Conservation (phyloP, 2,888 invertebrate species). For the Pelosia muscerda region DNA sequence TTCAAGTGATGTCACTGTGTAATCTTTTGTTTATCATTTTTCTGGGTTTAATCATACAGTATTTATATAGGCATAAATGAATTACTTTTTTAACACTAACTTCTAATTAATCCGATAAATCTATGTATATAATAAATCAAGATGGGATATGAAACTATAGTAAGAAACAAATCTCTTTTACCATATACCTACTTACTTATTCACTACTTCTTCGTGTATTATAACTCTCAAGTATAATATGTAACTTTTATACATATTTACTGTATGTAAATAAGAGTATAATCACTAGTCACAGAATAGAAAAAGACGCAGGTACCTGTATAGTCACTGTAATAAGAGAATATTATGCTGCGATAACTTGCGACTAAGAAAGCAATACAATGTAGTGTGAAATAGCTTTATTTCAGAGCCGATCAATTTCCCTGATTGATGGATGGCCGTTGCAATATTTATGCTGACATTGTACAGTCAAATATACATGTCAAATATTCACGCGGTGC, state of each 20-base stretch:
- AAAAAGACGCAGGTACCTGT: neutral
- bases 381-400: neutral
- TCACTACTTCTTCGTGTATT: neutral
- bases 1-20: constrained; percentile 43
- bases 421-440: neutral
- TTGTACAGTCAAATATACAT: neutral
- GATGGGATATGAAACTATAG: neutral
- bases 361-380: neutral
- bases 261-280: too few relatives aligned
- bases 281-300: neutral
- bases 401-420: neutral
- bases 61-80: neutral
- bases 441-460: neutral
- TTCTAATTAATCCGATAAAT: neutral
- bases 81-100: neutral
- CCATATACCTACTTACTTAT: too few relatives aligned
- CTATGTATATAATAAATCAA: neutral
- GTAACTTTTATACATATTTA: too few relatives aligned
- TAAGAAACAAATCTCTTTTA: neutral
- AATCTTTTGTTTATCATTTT: constrained; percentile 39
- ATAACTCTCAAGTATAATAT: too few relatives aligned
- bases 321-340: neutral
- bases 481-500: neutral
- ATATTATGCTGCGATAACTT: neutral
- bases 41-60: constrained; percentile 10